Percentiles rank a stretch among this genome's conserved stretches.
Evolutionary conservation across 1,140 invertebrate species (phyloP).

Genomic region (Trialeurodes vaporariorum): DNA sequence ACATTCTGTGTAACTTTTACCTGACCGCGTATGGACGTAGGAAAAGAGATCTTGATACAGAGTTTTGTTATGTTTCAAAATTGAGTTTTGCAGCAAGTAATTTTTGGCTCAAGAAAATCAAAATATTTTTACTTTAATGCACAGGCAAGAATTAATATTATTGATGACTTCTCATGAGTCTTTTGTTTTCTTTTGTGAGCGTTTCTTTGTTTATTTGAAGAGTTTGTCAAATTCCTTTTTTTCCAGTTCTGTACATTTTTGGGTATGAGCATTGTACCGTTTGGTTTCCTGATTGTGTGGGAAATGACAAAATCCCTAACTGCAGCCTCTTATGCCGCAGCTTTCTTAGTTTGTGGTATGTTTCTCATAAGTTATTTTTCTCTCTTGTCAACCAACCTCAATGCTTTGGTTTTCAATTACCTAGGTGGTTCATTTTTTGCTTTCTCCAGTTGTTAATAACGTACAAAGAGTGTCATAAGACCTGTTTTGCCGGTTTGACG

Average conservation of each 20-base stretch:
- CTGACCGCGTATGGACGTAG: not conserved
- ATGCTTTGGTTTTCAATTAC: no score
- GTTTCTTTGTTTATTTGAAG: slow-evolving; percentile 1
- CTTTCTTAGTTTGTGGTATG: slow-evolving; percentile 78
- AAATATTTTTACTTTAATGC: not conserved
- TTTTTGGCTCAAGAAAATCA: not conserved
- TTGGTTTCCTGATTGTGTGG: slow-evolving; percentile 77
- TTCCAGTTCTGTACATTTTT: slow-evolving; percentile 83
- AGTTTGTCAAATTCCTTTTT: no score
- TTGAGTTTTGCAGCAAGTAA: not conserved
- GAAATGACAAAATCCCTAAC: slow-evolving; percentile 72
- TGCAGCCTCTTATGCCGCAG: slow-evolving; percentile 61
- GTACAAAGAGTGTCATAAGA: no score
- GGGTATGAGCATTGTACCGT: slow-evolving; percentile 76
- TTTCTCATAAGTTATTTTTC: slow-evolving; percentile 21
- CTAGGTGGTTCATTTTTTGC: no score
- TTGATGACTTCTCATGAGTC: slow-evolving; percentile 15
- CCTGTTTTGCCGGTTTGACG: no score
- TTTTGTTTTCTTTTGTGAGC: slow-evolving; percentile 10
- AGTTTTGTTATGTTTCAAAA: not conserved
- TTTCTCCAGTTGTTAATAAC: no score
- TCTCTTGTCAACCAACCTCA: no score
- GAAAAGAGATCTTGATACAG: not conserved
- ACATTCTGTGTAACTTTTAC: not conserved
- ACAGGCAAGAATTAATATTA: no score